phyloP scores from a whole-genome alignment of 1,140 invertebrate species.

The Archivesica marissinica region DNA sequence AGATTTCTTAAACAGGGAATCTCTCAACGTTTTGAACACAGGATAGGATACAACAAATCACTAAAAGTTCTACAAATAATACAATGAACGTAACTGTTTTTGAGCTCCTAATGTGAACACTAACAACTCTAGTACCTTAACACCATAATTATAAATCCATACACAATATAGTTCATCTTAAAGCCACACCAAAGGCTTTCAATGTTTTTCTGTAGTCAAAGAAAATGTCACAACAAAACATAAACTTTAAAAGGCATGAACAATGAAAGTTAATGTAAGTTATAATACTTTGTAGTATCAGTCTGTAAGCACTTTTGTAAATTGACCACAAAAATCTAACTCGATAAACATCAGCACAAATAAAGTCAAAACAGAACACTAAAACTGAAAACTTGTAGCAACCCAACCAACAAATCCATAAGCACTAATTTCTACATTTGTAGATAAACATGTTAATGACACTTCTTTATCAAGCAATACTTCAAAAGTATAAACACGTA shows the following conservation, averaged over 20 bases:
- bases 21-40: too few species aligned
- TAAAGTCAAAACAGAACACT: conserved; percentile 25
- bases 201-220: neutral
- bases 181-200: conserved; percentile 20
- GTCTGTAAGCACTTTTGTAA: conserved; percentile 29
- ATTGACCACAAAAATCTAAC: neutral
- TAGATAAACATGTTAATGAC: conserved; percentile 3
- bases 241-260: conserved; percentile 35
- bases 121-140: neutral
- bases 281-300: conserved; percentile 42
- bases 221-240: conserved; percentile 28
- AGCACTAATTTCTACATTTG: conserved; percentile 6
- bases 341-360: conserved; percentile 11
- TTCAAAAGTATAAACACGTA: neutral
- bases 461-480: neutral
- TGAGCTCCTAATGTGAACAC: conserved; percentile 20
- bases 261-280: conserved; percentile 32
- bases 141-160: neutral
- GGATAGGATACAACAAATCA: neutral
- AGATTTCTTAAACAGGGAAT: too few species aligned
- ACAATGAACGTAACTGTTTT: too few species aligned
- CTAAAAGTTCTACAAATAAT: too few species aligned
- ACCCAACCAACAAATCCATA: neutral
- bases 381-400: neutral
- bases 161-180: too few species aligned